Evolutionary conservation across 2,888 invertebrate species (phyloP).

Genomic region (Alentia gelatinosa): DNA sequence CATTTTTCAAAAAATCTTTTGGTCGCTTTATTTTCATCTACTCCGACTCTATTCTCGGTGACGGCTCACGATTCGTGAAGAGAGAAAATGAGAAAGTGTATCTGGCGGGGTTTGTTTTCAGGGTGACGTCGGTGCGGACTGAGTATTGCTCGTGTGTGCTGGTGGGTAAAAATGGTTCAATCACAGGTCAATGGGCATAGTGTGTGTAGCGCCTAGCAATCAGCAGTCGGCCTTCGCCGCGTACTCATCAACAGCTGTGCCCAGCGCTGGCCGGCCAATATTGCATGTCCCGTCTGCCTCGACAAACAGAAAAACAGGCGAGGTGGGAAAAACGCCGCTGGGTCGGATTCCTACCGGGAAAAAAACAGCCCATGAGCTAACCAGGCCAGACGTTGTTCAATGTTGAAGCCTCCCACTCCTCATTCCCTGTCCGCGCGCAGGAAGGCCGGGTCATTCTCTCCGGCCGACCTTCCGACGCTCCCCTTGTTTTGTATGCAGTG

Average conservation of each 20-base stretch:
- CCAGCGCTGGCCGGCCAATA: background rate
- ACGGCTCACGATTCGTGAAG: too few relatives aligned
- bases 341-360: conserved; percentile 1
- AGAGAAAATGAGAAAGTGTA: background rate
- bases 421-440: too few relatives aligned
- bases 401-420: background rate
- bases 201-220: conserved; percentile 5
- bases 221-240: background rate
- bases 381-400: background rate
- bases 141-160: background rate
- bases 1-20: background rate
- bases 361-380: background rate
- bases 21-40: background rate
- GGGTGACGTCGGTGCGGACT: background rate
- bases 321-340: background rate
- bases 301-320: background rate
- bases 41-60: too few relatives aligned
- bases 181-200: conserved; percentile 38
- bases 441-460: background rate
- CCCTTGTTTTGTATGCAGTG: background rate
- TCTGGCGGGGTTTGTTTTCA: background rate
- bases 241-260: background rate
- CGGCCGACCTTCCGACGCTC: background rate
- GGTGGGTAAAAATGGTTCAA: conserved; percentile 26
- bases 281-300: background rate